phyloP scores from a whole-genome alignment of 1,140 invertebrate species.

The Anthonomus grandis region DNA sequence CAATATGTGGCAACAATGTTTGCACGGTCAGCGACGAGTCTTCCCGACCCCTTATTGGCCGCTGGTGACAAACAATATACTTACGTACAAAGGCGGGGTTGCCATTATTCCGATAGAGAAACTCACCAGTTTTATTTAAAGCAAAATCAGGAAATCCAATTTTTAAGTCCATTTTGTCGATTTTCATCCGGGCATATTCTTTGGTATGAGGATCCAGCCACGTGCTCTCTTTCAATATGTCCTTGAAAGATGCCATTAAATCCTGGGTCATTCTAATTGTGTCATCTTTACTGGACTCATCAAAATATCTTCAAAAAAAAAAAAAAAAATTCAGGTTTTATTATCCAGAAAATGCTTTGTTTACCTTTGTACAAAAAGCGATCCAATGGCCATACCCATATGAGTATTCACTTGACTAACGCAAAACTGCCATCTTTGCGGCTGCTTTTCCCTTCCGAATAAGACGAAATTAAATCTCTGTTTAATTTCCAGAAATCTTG shows the following conservation, averaged over 20 bases:
- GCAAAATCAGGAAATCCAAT: slow-evolving; percentile 91
- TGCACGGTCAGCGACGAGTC: too few relatives aligned
- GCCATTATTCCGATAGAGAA: background rate
- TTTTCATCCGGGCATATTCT: slow-evolving; percentile 68
- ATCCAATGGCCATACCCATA: slow-evolving; percentile 80
- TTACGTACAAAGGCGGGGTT: background rate
- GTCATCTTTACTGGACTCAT: slow-evolving; percentile 75
- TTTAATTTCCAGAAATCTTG: slow-evolving; percentile 65
- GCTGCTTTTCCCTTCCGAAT: slow-evolving; percentile 70
- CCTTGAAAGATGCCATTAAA: slow-evolving; percentile 73
- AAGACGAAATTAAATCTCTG: slow-evolving; percentile 70
- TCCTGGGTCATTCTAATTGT: slow-evolving; percentile 83
- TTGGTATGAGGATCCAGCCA: slow-evolving; percentile 87
- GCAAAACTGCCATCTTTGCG: slow-evolving; percentile 79
- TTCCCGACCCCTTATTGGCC: too few relatives aligned
- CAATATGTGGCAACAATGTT: too few relatives aligned
- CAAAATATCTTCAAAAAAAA: slow-evolving; percentile 82
- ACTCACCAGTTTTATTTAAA: slow-evolving; percentile 59
- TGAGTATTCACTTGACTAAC: slow-evolving; percentile 78
- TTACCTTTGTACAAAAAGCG: slow-evolving; percentile 86
- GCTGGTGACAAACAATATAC: too few relatives aligned
- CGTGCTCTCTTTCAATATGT: slow-evolving; percentile 63
- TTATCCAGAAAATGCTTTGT: too few relatives aligned
- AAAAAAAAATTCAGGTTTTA: too few relatives aligned
- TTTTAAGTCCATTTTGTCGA: slow-evolving; percentile 75